phyloP scores from a whole-genome alignment of 1,140 invertebrate species.

The Octopus bimaculoides region DNA sequence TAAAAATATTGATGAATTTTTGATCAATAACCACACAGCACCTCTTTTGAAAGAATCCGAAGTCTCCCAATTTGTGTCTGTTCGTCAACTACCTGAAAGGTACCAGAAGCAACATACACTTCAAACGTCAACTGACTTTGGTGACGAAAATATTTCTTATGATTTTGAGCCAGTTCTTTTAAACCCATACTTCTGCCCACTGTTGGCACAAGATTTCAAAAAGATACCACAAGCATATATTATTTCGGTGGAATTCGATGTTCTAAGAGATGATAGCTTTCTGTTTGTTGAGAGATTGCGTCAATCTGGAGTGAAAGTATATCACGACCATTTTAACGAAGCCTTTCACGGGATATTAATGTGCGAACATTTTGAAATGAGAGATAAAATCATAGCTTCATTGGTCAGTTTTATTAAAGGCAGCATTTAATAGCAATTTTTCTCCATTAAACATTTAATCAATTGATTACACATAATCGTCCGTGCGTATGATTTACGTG shows the following conservation, averaged over 20 bases:
- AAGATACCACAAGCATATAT: constrained; percentile 38
- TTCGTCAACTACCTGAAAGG: constrained; percentile 24
- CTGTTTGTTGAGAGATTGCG: constrained; percentile 38
- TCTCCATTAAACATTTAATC: too few relatives aligned
- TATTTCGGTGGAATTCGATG: constrained; percentile 43
- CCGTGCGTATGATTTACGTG: too few relatives aligned
- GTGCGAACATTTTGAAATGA: too few relatives aligned
- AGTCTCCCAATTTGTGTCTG: constrained; percentile 28
- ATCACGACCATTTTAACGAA: constrained; percentile 36
- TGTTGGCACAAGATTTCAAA: constrained; percentile 34
- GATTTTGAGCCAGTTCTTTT: constrained; percentile 31
- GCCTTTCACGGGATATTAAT: constrained; percentile 32
- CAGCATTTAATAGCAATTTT: too few relatives aligned
- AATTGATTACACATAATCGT: too few relatives aligned
- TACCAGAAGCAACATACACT: constrained; percentile 23
- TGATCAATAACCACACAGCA: constrained; percentile 40
- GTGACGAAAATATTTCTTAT: constrained; percentile 30
- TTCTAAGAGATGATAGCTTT: constrained; percentile 41
- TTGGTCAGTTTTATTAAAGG: too few relatives aligned
- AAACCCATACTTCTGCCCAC: constrained; percentile 38
- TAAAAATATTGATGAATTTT: constrained; percentile 30
- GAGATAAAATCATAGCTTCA: too few relatives aligned
- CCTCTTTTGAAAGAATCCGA: constrained; percentile 34
- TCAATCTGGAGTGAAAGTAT: constrained; percentile 27
- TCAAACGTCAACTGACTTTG: constrained; percentile 29